Base-by-base conservation (phyloP, 2,797 vertebrate species). In the Psittacula echo region DNA sequence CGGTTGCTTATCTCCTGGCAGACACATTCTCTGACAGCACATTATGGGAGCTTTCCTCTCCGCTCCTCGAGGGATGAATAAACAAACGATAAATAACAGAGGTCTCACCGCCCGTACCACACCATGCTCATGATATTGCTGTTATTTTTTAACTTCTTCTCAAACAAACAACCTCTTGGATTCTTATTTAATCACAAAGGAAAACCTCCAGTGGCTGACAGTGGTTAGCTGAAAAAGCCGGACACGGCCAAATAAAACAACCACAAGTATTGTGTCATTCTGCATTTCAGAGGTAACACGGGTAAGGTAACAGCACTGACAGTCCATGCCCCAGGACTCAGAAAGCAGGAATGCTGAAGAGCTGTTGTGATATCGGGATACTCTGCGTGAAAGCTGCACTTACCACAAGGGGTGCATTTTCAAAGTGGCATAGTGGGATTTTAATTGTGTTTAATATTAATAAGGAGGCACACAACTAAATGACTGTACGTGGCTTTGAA, bases 381-480 rank as follows among this genome's bases (percentile, higher is more conserved):
- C 47, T 44, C 65, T n/a, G 50, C 9, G 7, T 18, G 44, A 37
- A 87, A 27, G 50, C 5, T 6, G 72, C 37, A 51, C 22, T 83
- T 45, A 41, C 68, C 21, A 8, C 47, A 54, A 83, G 32, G 85
- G 42, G 58, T 72, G 70, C 50, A n/a, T 79, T 93, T 91, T 71
- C 47, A 2, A 62, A 84, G 87, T 45, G 44, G 30, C 71, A 45
- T 3, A 34, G 50, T 9, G 37, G 32, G 87, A 78, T 53, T 91
- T 84, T 16, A 81, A 86, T 75, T 45, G 50, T 64, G n/a, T 92
- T 89, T 86, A 73, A 68, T 68, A 90, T 91, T 94, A 94, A 90
- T 85, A 81, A 79, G 61, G 89, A 91, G 54, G 78, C 22, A 27
- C 37, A 82, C 42, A 68, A 94, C 94, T 77, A 93, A 95, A 94